Evolutionary conservation across 2,113 vertebrate genomes (phyloP), one percentile per base, ranked within the genome.

Genomic region (Microtus montanus): DNA sequence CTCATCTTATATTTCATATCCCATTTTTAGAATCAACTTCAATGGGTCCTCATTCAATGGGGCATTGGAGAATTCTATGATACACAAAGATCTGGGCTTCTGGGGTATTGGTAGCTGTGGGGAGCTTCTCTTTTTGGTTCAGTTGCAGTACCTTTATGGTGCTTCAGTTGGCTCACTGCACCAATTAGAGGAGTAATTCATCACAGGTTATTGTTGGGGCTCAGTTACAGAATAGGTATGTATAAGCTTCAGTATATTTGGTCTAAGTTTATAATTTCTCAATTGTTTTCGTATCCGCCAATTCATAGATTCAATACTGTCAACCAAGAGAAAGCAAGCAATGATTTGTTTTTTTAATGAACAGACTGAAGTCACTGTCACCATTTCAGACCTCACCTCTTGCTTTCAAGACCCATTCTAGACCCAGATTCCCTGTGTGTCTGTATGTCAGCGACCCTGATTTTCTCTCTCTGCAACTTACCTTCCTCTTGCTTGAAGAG

Each of bases 191-290:
- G 2, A 66, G 63, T 52, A 30, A 38, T 87, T 71, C 6, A 75
- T 47, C 35, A 44, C 0, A n/a, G 71, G 26, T 64, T 83, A n/a
- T 26, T 84, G 7, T 52, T 66, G 90, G 24, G 30, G 47, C 26
- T 74, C 68, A 87, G 26, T 15, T n/a, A 85, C 11, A 88, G 83
- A 58, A 63, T 14, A 15, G 33, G 35, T 58, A 41, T 75, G 0
- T 74, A 58, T 91, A 41, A 89, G 17, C 28, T 89, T 64, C 33
- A 30, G 7, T 87, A 12, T 54, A 49, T 84, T 63, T 91, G 47
- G 84, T 17, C 33, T 54, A 95, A 79, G 41, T 80, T 95, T 90
- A 30, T 7, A 90, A 63, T 88, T 64, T 85, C 68, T n/a, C 52
- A 61, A n/a, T 26, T 14, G 19, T 35, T 93, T 63, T 38, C 33